Percentiles rank a stretch among this genome's conserved stretches.
Evolutionary conservation across 1,140 invertebrate species (phyloP).

Genomic region (Drosophila santomea): DNA sequence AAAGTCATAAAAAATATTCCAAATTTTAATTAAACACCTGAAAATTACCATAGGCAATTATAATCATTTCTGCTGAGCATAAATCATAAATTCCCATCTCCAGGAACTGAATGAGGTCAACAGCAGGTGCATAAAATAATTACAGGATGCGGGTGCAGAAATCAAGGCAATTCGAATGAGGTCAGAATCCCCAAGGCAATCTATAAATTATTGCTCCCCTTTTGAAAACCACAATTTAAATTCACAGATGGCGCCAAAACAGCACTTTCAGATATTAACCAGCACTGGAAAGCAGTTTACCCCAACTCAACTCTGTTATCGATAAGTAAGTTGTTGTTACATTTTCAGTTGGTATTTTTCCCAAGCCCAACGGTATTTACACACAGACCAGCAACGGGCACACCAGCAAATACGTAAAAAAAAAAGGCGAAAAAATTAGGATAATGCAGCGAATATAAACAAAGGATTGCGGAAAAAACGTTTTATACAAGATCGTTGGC

Average conservation of each 20-base stretch:
- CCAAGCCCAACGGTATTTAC: background rate
- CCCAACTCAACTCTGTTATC: slow-evolving; percentile 3
- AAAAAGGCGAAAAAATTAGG: slow-evolving; percentile 25
- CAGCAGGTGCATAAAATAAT: slow-evolving; percentile 31
- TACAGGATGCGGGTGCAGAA: slow-evolving; percentile 45
- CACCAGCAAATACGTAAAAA: slow-evolving; percentile 14
- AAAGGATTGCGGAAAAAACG: slow-evolving; percentile 18
- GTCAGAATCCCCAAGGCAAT: slow-evolving; percentile 29
- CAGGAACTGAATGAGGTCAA: slow-evolving; percentile 39
- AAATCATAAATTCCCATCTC: no score
- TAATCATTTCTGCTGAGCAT: no score
- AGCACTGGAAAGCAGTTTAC: background rate
- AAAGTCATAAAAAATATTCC: no score
- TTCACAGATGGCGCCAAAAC: slow-evolving; percentile 21
- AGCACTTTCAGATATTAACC: background rate
- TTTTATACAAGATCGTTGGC: background rate
- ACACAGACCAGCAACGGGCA: background rate
- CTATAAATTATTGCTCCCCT: background rate
- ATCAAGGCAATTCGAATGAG: slow-evolving; percentile 43
- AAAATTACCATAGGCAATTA: no score
- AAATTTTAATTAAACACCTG: no score
- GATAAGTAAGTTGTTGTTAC: background rate
- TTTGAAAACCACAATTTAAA: background rate
- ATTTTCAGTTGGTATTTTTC: slow-evolving; percentile 10
- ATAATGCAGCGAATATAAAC: slow-evolving; percentile 31